These are phyloP conservation scores for Phaetusa simplex DNA, from an alignment of 2,113 vertebrate species.

Conservation along the genomic window DNA sequence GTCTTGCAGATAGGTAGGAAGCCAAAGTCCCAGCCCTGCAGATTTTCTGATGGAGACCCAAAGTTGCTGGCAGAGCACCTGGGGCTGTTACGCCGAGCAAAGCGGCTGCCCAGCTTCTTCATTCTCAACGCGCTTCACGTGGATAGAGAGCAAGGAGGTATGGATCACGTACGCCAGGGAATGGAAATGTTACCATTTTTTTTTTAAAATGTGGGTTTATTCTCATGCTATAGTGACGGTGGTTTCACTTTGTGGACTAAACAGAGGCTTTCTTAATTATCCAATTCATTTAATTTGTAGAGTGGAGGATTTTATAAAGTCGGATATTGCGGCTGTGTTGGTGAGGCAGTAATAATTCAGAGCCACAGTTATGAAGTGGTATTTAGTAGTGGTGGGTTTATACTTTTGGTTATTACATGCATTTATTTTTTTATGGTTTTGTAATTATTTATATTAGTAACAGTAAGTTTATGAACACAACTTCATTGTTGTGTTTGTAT, in stretches of 20 bases:
- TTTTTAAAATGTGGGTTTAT: not conserved
- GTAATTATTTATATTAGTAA: constrained; percentile 34
- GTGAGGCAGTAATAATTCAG: constrained; percentile 11
- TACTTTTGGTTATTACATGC: not conserved
- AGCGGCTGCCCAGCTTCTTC: not conserved
- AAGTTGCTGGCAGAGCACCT: not conserved
- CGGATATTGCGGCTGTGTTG: not conserved
- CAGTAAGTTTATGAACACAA: not conserved
- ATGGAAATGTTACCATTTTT: not conserved
- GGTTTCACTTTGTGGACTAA: constrained; percentile 10
- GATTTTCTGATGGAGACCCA: not conserved
- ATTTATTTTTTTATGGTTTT: constrained; percentile 7
- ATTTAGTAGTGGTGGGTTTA: not conserved
- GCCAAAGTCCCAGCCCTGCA: not conserved
- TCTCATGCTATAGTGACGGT: not conserved
- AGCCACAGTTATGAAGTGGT: constrained; percentile 16
- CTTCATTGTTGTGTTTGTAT: not conserved
- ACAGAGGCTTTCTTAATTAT: constrained; percentile 18
- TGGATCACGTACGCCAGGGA: not conserved
- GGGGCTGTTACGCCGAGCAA: not conserved
- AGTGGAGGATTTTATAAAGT: not conserved
- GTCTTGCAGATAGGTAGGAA: not conserved
- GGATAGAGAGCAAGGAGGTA: not conserved
- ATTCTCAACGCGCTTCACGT: not conserved
- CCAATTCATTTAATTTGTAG: not conserved